A percentile compares a stretch with the other conserved stretches of the same genome.
These are phyloP conservation scores for Coboldia fuscipes DNA, from an alignment of 1,140 invertebrate genomes.

Conservation along the genomic window DNA sequence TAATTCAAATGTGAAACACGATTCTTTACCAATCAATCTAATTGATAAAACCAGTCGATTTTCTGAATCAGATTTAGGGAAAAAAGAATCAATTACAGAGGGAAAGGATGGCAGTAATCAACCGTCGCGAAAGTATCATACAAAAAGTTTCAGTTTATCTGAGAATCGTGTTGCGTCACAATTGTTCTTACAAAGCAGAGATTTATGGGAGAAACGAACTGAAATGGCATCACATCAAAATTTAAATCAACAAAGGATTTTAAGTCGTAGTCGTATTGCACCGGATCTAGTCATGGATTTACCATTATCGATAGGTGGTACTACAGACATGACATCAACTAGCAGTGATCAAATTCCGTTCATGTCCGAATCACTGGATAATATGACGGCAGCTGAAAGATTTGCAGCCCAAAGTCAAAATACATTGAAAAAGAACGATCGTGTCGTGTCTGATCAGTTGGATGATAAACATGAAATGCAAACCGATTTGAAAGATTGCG, in stretches of 20 bases:
- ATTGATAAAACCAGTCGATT: neutral
- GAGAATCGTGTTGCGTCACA: conserved; percentile 11
- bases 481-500: conserved; percentile 5
- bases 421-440: conserved; percentile 56
- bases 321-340: conserved; percentile 5
- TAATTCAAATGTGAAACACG: neutral
- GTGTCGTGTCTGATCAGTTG: conserved; percentile 16
- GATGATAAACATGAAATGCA: neutral
- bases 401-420: conserved; percentile 63
- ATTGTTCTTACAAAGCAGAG: conserved; percentile 25
- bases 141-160: conserved; percentile 25
- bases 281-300: conserved; percentile 64
- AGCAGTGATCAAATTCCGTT: conserved; percentile 6
- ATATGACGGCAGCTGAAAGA: conserved; percentile 47
- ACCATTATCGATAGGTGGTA: conserved; percentile 22
- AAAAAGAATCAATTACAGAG: neutral
- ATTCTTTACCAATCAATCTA: neutral
- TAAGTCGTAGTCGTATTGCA: conserved; percentile 11
- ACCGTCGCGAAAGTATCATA: conserved; percentile 12
- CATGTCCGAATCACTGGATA: conserved; percentile 24
- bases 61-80: conserved; percentile 1
- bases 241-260: conserved; percentile 2
- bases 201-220: conserved; percentile 35
- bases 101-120: neutral
- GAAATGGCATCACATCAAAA: neutral